Percentiles rank a stretch among this genome's conserved stretches.
These are phyloP conservation scores for Ephestia elutella DNA, from an alignment of 1,140 invertebrate species.

Conservation along the genomic window DNA sequence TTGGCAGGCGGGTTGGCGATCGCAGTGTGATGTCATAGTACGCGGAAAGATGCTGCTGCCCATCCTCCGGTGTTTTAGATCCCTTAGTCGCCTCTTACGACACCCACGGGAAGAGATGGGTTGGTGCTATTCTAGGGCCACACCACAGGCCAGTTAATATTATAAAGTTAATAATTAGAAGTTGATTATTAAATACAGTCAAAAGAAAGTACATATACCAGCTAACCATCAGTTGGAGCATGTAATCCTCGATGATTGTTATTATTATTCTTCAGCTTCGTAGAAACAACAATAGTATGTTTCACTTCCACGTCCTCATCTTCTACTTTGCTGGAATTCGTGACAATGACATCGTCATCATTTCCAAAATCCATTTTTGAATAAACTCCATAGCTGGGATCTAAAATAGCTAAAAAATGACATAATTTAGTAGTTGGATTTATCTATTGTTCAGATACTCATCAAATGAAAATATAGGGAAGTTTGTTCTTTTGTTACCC, in stretches of 20 bases:
- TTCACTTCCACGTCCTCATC: conserved; percentile 64
- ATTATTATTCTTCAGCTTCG: conserved; percentile 53
- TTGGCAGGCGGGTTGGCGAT: too few relatives aligned
- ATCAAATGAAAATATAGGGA: too few relatives aligned
- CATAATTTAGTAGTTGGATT: conserved; percentile 3
- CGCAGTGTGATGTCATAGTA: too few relatives aligned
- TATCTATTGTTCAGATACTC: too few relatives aligned
- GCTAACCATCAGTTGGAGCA: conserved; percentile 28
- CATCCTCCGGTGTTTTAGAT: too few relatives aligned
- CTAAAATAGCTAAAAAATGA: conserved; percentile 33
- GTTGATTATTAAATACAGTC: neutral
- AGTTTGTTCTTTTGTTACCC: too few relatives aligned
- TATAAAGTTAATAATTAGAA: neutral
- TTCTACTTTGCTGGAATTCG: conserved; percentile 36
- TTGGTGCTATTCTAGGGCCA: too few relatives aligned
- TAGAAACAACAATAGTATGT: conserved; percentile 63
- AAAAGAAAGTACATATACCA: neutral
- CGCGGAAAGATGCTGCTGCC: too few relatives aligned
- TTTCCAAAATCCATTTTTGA: conserved; percentile 55
- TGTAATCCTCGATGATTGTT: conserved; percentile 45
- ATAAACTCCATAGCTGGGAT: conserved; percentile 35
- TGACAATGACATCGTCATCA: conserved; percentile 27
- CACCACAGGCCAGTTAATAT: too few relatives aligned
- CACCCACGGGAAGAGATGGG: too few relatives aligned
- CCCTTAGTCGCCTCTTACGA: too few relatives aligned